Evolutionary conservation across 2,888 invertebrate genomes (phyloP).

Genomic region (Trimorus sp.): DNA sequence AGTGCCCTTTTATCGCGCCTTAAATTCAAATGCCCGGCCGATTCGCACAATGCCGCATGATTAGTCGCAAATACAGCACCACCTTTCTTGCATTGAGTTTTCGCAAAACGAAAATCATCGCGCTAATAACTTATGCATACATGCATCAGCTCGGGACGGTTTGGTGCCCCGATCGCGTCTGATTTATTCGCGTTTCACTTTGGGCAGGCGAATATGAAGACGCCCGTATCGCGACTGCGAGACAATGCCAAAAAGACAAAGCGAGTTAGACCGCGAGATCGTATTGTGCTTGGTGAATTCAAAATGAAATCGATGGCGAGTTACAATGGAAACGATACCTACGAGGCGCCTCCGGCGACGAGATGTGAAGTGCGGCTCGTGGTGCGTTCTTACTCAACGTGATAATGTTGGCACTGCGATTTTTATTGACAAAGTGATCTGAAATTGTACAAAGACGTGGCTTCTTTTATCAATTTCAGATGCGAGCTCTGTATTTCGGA

Average conservation of each 20-base stretch:
- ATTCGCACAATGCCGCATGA: conserved; percentile 25
- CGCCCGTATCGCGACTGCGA: not conserved
- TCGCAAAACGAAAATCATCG: conserved; percentile 24
- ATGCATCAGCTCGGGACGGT: conserved; percentile 31
- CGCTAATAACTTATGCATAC: conserved; percentile 54
- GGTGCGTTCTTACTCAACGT: too few relatives aligned
- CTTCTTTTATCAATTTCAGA: too few relatives aligned
- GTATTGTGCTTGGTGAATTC: conserved; percentile 51
- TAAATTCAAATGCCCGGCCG: conserved; percentile 19
- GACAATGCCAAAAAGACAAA: conserved; percentile 35
- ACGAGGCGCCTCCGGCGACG: not conserved
- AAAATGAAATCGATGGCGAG: conserved; percentile 56
- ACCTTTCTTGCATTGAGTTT: conserved; percentile 14
- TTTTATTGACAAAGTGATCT: too few relatives aligned
- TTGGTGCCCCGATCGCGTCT: conserved; percentile 3
- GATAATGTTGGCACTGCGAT: too few relatives aligned
- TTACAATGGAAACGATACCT: conserved; percentile 52
- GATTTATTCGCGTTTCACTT: conserved; percentile 47
- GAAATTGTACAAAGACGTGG: too few relatives aligned
- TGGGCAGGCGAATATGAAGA: conserved; percentile 39
- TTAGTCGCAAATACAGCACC: conserved; percentile 7
- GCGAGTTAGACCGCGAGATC: conserved; percentile 9
- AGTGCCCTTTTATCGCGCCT: conserved; percentile 16
- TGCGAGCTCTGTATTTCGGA: too few relatives aligned
- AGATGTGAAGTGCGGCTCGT: too few relatives aligned